Evolutionary conservation across 2,888 invertebrate genomes (phyloP).

Genomic region (Heliconius hortense): DNA sequence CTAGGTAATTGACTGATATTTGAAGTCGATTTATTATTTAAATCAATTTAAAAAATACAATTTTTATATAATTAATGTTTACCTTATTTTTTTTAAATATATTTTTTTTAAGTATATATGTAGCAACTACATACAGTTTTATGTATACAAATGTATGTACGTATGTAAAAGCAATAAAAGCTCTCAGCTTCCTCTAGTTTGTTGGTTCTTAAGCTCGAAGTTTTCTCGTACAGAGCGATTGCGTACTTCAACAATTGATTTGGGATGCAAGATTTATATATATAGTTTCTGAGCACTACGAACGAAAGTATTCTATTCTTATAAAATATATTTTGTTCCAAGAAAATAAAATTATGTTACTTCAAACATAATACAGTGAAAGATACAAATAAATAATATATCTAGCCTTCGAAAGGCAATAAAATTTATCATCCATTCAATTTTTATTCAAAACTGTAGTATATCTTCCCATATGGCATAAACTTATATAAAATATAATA

Average conservation of each 20-base stretch:
- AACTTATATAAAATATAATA: background rate
- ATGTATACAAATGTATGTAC: background rate
- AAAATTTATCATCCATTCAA: background rate
- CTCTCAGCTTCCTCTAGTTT: slow-evolving; percentile 18
- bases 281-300: background rate
- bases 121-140: background rate
- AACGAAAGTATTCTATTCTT: background rate
- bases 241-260: slow-evolving; percentile 34
- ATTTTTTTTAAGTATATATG: background rate
- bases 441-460: background rate
- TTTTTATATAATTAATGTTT: no score
- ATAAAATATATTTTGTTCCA: background rate
- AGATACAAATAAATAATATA: no score
- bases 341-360: slow-evolving; percentile 1
- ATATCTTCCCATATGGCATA: background rate
- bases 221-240: slow-evolving; percentile 35
- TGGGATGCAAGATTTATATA: slow-evolving; percentile 19
- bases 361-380: background rate
- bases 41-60: no score
- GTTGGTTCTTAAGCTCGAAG: slow-evolving; percentile 28
- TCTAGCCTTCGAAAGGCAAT: no score
- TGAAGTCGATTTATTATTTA: no score
- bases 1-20: no score
- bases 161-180: slow-evolving; percentile 9
- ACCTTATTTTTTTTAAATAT: no score